These are phyloP conservation scores for Andrena trimmerana DNA, from an alignment of 2,888 invertebrate genomes.

Conservation along the genomic window DNA sequence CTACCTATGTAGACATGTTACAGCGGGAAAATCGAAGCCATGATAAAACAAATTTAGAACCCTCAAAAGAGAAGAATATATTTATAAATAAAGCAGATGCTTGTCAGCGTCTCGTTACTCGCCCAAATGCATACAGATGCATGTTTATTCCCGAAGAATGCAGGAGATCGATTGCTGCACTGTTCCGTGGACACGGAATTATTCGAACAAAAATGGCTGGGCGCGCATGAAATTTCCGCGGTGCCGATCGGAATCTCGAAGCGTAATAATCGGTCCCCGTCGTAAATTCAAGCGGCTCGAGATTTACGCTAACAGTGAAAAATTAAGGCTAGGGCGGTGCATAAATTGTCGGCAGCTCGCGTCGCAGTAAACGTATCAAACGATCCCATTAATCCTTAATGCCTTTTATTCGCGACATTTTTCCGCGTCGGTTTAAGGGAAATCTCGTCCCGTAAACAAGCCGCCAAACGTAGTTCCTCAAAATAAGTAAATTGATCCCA, in stretches of 20 bases:
- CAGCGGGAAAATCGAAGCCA: neutral
- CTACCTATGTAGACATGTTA: neutral
- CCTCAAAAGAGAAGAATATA: neutral
- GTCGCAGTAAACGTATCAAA: conserved; percentile 40
- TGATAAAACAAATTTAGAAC: neutral
- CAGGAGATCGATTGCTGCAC: neutral
- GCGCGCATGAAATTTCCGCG: neutral
- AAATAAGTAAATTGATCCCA: conserved; percentile 48
- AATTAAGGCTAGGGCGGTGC: conserved; percentile 15
- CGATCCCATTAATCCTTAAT: conserved; percentile 38
- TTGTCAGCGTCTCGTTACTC: neutral
- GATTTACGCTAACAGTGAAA: conserved; percentile 42
- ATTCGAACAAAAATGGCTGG: conserved; percentile 1
- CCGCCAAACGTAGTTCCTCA: conserved; percentile 6
- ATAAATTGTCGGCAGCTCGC: conserved; percentile 37
- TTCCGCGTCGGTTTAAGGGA: conserved; percentile 34
- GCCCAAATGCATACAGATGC: neutral
- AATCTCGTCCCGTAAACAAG: conserved; percentile 41
- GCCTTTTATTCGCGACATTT: conserved; percentile 42
- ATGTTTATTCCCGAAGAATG: neutral
- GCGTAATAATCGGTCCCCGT: conserved; percentile 16
- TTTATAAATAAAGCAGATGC: neutral
- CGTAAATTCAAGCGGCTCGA: conserved; percentile 12
- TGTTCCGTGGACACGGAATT: neutral
- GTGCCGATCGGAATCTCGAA: neutral